Conservation (phyloP, 2,113 vertebrate genomes). For the Heterotis niloticus region DNA sequence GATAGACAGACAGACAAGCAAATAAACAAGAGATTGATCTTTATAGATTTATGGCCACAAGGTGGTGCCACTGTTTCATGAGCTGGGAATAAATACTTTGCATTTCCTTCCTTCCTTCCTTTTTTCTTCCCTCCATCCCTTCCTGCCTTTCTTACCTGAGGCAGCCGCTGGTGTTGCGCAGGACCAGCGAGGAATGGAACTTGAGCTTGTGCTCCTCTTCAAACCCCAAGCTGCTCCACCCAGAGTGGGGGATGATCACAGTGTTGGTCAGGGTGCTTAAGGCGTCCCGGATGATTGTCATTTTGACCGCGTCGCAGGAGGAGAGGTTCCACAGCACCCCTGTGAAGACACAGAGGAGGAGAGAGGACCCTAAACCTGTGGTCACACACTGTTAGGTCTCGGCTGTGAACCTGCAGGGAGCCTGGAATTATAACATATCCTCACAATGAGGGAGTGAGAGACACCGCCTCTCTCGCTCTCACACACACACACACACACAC, state of each 20-base stretch:
- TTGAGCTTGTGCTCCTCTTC: slow-evolving; percentile 96
- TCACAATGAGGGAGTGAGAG: too few species aligned
- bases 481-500: too few species aligned
- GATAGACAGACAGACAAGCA: too few species aligned
- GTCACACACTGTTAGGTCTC: too few species aligned
- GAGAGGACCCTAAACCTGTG: neutral
- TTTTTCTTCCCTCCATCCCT: too few species aligned
- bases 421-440: too few species aligned
- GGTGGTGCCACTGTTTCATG: slow-evolving; percentile 26
- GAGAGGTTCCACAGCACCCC: slow-evolving; percentile 98
- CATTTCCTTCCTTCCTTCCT: too few species aligned
- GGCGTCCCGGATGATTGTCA: slow-evolving; percentile 95
- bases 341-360: slow-evolving; percentile 42
- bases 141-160: slow-evolving; percentile 69
- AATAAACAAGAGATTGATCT: too few species aligned
- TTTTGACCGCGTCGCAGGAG: slow-evolving; percentile 91
- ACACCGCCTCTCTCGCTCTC: too few species aligned
- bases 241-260: slow-evolving; percentile 96
- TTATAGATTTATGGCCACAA: slow-evolving; percentile 52
- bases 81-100: too few species aligned
- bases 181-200: slow-evolving; percentile 90
- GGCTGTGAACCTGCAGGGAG: neutral
- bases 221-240: slow-evolving; percentile 90
- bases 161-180: slow-evolving; percentile 92
- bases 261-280: slow-evolving; percentile 87